Evolutionary conservation across 2,888 invertebrate genomes (phyloP), one percentile per base, ranked within the genome.

Genomic region (Diaphora mendica): DNA sequence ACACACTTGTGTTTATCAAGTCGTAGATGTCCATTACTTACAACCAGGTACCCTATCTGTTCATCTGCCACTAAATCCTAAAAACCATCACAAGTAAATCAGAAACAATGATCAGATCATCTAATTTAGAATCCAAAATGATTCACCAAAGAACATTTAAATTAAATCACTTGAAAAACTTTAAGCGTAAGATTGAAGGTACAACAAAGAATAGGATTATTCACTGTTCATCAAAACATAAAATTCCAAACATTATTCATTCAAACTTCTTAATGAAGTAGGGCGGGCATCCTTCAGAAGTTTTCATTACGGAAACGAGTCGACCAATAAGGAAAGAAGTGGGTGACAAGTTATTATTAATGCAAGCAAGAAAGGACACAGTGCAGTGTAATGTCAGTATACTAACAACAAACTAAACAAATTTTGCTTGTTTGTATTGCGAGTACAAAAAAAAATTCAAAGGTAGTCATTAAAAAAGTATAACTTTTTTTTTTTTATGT

Each of bases 311-410:
- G 70, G 77, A 80, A 81, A 80, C 78, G 80, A 81, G 71, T 79
- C 64, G 62, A 76, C 83, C 83, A 84, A 86, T 86, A 80, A 83
- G 84, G 79, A 80, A 82, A 78, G 76, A 80, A 82, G 71, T 78
- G 74, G 78, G 79, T 81, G 86, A 85, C 85, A 86, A 80, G 76
- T 83, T 86, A 82, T 85, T 84, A 84, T 86, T 82, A 82, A 85
- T 85, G 82, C 82, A 83, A 71, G 48, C 44, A 44, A 17, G 26
- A 23, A n/a, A 51, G 2, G 68, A 33, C 71, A 84, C 74, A 82
- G 82, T 71, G 67, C 68, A 73, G 42, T 33, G 1, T 17, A 70
- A 39, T n/a, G 64, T 70, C 77, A 83, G 74, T 77, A 76, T 30
- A 68, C 42, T 48, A 73, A 65, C 62, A 33, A 23, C 23, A 33